These are phyloP conservation scores for Lipotes vexillifer DNA, from an alignment of 2,113 vertebrate species.

Conservation along the genomic window DNA sequence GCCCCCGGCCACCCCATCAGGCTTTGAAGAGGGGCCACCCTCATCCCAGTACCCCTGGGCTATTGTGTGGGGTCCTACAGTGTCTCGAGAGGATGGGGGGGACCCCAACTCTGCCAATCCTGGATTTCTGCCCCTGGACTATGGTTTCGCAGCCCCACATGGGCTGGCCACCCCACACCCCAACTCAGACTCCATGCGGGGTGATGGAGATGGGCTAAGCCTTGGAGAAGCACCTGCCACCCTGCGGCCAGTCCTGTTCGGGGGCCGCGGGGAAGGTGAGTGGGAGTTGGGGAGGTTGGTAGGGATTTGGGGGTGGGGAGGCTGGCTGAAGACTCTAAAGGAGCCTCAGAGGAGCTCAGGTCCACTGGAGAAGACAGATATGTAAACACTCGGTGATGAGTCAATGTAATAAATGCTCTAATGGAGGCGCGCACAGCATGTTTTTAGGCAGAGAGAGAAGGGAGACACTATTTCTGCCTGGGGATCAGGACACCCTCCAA, in stretches of 20 bases:
- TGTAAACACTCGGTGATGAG: not conserved
- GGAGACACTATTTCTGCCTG: not conserved
- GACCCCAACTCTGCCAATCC: constrained; percentile 84
- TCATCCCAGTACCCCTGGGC: constrained; percentile 89
- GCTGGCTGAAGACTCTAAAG: not conserved
- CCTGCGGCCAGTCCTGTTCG: constrained; percentile 82
- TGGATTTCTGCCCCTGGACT: constrained; percentile 81
- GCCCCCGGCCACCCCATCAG: constrained; percentile 80
- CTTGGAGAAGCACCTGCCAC: constrained; percentile 83
- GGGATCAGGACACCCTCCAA: not conserved
- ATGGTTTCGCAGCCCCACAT: constrained; percentile 81
- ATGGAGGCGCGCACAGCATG: not conserved
- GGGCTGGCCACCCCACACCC: constrained; percentile 82
- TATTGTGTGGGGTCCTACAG: constrained; percentile 86
- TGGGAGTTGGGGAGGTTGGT: not conserved
- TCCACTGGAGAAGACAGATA: not conserved
- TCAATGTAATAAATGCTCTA: not conserved
- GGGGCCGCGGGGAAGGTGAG: constrained; percentile 84
- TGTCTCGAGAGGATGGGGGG: constrained; percentile 84
- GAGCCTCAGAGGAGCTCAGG: not conserved
- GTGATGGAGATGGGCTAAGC: constrained; percentile 79
- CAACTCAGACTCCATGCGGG: constrained; percentile 82
- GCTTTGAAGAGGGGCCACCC: constrained; percentile 83
- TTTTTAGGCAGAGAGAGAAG: not conserved
- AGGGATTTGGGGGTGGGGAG: not conserved